A percentile compares a stretch with the other conserved stretches of the same genome.
Conservation (phyloP, 1,140 invertebrate species). For the Conus betulinus region DNA sequence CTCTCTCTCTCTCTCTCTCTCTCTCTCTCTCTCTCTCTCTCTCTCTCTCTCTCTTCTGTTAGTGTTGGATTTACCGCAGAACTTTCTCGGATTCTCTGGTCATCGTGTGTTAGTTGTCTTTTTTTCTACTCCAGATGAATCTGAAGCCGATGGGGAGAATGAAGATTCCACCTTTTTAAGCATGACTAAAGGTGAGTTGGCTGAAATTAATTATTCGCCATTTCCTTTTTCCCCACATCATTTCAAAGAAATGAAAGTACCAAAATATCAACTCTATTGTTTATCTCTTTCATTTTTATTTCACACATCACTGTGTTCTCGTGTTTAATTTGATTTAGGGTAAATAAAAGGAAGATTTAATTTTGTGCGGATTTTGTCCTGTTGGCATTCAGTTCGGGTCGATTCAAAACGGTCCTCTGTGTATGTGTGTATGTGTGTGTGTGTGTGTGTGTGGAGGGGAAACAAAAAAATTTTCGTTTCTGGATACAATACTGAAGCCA, state of each 20-base stretch:
- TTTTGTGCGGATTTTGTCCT: too few species aligned
- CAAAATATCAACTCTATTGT: neutral
- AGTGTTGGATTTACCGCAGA: neutral
- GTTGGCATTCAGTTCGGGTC: too few species aligned
- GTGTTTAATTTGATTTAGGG: too few species aligned
- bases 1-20: neutral
- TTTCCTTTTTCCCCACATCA: neutral
- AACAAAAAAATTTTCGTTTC: too few species aligned
- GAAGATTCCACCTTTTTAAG: constrained; percentile 24
- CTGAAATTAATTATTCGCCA: neutral
- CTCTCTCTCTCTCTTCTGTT: neutral
- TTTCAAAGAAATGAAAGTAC: neutral
- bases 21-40: constrained; percentile 15
- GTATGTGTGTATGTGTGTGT: too few species aligned
- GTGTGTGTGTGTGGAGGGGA: too few species aligned
- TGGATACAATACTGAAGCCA: too few species aligned
- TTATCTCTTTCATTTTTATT: neutral
- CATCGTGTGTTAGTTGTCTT: neutral
- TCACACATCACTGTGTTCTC: too few species aligned
- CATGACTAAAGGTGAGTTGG: constrained; percentile 40
- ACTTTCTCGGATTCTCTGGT: neutral
- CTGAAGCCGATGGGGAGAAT: constrained; percentile 45
- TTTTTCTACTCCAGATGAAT: constrained; percentile 44
- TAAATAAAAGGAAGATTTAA: too few species aligned
- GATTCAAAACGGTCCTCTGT: too few species aligned